Conservation (phyloP, 2,888 invertebrate genomes). For the Stegophylla sp. region DNA sequence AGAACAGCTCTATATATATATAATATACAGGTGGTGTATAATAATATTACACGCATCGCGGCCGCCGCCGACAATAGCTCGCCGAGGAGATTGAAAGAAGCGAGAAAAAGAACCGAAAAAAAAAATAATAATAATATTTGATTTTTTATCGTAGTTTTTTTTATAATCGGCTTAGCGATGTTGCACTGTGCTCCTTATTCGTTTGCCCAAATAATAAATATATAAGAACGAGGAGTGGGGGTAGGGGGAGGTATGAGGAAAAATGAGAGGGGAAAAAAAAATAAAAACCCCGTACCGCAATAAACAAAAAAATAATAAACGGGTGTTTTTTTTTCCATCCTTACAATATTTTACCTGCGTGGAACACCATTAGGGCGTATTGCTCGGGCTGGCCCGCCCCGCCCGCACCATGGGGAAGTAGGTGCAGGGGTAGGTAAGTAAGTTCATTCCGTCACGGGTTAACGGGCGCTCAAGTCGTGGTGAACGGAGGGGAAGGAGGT, state of each 20-base stretch:
- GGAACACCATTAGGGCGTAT: constrained; percentile 57
- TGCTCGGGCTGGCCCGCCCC: constrained; percentile 3
- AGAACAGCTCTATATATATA: not conserved
- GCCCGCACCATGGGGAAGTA: no score
- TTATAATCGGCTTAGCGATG: constrained; percentile 51
- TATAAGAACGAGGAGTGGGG: not conserved
- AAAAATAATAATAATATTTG: constrained; percentile 9
- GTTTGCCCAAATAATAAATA: constrained; percentile 44
- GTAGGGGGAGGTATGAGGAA: not conserved
- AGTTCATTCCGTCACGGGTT: constrained; percentile 50
- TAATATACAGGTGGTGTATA: constrained; percentile 5
- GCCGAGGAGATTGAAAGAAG: not conserved
- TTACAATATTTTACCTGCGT: constrained; percentile 58
- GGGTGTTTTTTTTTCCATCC: constrained; percentile 16
- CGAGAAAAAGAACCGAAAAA: constrained; percentile 4
- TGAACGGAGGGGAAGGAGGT: not conserved
- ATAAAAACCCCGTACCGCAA: constrained; percentile 48
- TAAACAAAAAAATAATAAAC: constrained; percentile 58
- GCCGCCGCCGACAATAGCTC: no score
- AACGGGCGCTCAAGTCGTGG: constrained; percentile 28
- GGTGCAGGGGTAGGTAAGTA: no score
- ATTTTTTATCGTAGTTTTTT: constrained; percentile 52
- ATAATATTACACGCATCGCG: no score
- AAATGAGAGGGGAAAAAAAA: constrained; percentile 33
- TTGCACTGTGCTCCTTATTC: constrained; percentile 23